phyloP scores from a whole-genome alignment of 2,888 invertebrate genomes.

The Microchrysa polita region DNA sequence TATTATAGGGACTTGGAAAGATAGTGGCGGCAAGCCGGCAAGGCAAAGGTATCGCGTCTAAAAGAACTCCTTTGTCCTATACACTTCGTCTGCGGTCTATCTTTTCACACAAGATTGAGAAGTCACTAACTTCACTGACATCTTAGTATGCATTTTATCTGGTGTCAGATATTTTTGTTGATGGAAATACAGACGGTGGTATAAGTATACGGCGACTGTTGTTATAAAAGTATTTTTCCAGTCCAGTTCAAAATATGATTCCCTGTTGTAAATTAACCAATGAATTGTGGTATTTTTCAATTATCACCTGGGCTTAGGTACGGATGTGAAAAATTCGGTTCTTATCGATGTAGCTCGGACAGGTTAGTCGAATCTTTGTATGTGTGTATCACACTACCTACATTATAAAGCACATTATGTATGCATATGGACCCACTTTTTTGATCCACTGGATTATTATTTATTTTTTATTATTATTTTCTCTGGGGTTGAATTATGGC shows the following conservation, averaged over 20 bases:
- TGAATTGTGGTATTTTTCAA: conserved; percentile 11
- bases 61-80: not conserved
- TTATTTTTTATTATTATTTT: no score
- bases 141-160: no score
- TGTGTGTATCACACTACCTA: no score
- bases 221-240: not conserved
- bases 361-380: no score
- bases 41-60: not conserved
- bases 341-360: not conserved
- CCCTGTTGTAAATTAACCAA: conserved; percentile 4
- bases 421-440: no score
- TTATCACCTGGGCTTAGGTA: conserved; percentile 18
- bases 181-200: no score
- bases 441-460: no score
- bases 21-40: not conserved
- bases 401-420: no score
- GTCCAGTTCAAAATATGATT: not conserved
- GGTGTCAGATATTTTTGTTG: no score
- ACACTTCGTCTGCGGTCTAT: not conserved
- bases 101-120: no score
- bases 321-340: not conserved
- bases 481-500: no score
- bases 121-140: no score
- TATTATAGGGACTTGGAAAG: not conserved
- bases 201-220: not conserved